Evolutionary conservation across 2,113 vertebrate species (phyloP).

Genomic region (Chaenogobius annularis): DNA sequence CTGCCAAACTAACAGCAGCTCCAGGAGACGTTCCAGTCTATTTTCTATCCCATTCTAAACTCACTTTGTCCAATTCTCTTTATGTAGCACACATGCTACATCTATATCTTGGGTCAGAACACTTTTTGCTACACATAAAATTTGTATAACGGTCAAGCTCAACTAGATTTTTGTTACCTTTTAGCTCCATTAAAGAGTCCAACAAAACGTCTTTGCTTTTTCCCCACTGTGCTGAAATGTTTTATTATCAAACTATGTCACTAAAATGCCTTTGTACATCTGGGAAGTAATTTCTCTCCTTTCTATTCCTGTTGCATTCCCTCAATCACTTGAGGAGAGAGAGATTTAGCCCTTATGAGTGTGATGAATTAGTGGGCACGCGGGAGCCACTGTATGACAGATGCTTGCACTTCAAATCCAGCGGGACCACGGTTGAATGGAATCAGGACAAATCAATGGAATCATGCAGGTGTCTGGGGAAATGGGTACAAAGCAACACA

Average conservation of each 20-base stretch:
- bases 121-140: neutral
- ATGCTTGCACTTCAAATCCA: constrained; percentile 74
- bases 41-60: constrained; percentile 52
- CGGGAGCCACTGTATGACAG: constrained; percentile 61
- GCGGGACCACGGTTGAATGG: constrained; percentile 61
- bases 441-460: constrained; percentile 74
- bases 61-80: constrained; percentile 14
- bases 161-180: neutral
- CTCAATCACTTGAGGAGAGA: constrained; percentile 16
- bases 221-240: neutral
- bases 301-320: constrained; percentile 20
- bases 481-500: constrained; percentile 68
- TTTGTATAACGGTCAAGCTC: constrained; percentile 1
- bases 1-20: constrained; percentile 53
- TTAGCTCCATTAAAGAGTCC: neutral
- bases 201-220: neutral
- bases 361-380: constrained; percentile 34
- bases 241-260: neutral
- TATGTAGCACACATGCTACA: constrained; percentile 28
- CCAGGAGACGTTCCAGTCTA: constrained; percentile 62
- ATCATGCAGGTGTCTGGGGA: constrained; percentile 71
- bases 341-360: constrained; percentile 15
- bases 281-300: constrained; percentile 2
- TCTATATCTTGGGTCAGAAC: constrained; percentile 11
- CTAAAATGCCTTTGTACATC: constrained; percentile 1